These are phyloP conservation scores for Hipposideros armiger DNA, from an alignment of 2,113 vertebrate species.

Conservation along the genomic window DNA sequence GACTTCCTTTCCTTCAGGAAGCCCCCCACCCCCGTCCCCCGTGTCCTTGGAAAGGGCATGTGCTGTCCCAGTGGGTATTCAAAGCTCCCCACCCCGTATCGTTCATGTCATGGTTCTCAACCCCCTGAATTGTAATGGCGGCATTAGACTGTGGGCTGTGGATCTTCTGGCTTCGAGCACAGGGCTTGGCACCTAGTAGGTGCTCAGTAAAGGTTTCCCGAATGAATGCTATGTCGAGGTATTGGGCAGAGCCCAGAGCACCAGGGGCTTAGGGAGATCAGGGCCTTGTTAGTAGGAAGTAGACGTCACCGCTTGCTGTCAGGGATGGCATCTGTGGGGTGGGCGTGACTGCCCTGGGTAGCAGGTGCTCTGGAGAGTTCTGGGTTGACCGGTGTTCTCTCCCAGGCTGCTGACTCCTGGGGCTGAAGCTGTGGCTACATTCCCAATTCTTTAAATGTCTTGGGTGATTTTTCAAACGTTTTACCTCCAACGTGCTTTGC, in stretches of 20 bases:
- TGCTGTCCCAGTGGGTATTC: not conserved
- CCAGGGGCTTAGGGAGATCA: too few species aligned
- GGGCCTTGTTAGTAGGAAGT: not conserved
- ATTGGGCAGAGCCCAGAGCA: not conserved
- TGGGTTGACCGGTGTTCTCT: not conserved
- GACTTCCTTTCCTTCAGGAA: not conserved
- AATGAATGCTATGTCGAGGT: not conserved
- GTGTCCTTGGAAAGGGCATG: not conserved
- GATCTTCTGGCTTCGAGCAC: not conserved
- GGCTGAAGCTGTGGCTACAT: not conserved
- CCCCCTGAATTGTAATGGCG: not conserved
- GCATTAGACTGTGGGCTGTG: accelerated
- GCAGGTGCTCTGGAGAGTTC: not conserved
- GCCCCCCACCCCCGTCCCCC: too few species aligned
- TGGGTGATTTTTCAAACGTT: conserved; percentile 69
- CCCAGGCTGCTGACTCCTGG: not conserved
- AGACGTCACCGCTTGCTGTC: accelerated
- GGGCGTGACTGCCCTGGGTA: not conserved
- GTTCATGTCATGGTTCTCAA: not conserved
- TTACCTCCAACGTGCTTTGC: conserved; percentile 79
- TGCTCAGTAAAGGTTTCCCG: not conserved
- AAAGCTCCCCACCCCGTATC: accelerated
- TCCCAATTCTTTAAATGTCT: conserved; percentile 65
- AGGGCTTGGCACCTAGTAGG: not conserved
- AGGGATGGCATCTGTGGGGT: not conserved